A percentile compares a stretch with the other conserved stretches of the same genome.
phyloP scores from a whole-genome alignment of 2,888 invertebrate species.

The Trissoscelio sp. region DNA sequence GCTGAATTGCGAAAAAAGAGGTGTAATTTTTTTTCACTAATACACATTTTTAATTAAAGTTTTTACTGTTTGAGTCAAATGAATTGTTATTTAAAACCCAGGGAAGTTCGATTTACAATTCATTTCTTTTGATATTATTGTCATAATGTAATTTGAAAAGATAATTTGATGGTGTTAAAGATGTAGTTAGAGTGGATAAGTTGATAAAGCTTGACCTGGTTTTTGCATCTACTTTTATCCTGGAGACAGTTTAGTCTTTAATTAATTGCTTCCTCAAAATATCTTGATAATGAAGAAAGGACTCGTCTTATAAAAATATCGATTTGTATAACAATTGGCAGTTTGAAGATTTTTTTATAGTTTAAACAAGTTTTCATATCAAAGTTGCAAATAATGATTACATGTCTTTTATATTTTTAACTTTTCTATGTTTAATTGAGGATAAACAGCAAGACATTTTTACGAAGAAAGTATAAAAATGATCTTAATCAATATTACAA shows the following conservation, averaged over 20 bases:
- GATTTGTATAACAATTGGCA: conserved; percentile 9
- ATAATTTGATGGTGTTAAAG: conserved; percentile 35
- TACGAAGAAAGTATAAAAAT: too few species aligned
- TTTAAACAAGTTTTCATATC: too few species aligned
- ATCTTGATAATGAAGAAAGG: conserved; percentile 20
- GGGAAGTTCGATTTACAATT: conserved; percentile 22
- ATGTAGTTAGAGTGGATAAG: conserved; percentile 36
- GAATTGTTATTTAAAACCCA: background rate
- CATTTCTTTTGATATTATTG: conserved; percentile 30
- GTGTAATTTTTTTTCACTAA: background rate
- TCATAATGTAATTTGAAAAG: conserved; percentile 31
- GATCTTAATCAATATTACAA: too few species aligned
- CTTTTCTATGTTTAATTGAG: too few species aligned
- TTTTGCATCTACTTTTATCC: conserved; percentile 40
- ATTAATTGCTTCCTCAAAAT: conserved; percentile 42
- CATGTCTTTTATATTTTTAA: too few species aligned
- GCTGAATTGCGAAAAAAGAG: background rate
- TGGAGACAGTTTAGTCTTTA: conserved; percentile 32
- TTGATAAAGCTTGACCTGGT: conserved; percentile 48
- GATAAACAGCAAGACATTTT: too few species aligned
- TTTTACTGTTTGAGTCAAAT: background rate
- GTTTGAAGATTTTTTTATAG: background rate
- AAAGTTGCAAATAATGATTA: too few species aligned
- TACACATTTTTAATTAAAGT: background rate
- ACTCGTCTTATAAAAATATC: background rate